Evolutionary conservation across 2,113 vertebrate genomes (phyloP).

Genomic region (Heteronetta atricapilla): DNA sequence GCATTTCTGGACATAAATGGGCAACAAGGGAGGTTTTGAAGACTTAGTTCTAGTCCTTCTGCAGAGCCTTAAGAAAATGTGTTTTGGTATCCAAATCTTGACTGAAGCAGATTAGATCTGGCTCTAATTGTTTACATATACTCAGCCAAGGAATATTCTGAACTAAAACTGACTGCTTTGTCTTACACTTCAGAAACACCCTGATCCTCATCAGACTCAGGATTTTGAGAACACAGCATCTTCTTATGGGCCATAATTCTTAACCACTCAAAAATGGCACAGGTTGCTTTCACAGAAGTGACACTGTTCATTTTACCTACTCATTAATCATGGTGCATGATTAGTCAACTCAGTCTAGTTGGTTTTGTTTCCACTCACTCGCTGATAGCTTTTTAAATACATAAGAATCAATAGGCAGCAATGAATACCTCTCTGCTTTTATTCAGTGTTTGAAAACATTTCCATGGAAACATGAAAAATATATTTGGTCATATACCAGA

Average conservation of each 20-base stretch:
- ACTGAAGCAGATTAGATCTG: not conserved
- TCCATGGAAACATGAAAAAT: not conserved
- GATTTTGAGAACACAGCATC: not conserved
- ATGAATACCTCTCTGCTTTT: not conserved
- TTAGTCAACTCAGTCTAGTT: not conserved
- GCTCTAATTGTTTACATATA: not conserved
- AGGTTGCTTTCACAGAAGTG: not conserved
- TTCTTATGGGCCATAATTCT: not conserved
- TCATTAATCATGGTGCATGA: not conserved
- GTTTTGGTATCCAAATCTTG: not conserved
- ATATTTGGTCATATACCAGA: not conserved
- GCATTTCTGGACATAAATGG: not conserved
- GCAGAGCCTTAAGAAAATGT: not conserved
- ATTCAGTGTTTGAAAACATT: not conserved
- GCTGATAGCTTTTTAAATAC: not conserved
- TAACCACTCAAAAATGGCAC: not conserved
- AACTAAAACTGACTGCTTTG: not conserved
- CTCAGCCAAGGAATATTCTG: not conserved
- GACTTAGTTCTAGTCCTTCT: not conserved
- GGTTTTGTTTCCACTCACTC: not conserved
- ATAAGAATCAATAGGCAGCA: not conserved
- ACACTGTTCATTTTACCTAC: not conserved
- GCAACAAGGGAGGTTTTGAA: not conserved
- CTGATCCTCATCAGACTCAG: not conserved
- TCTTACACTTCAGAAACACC: not conserved